These are phyloP conservation scores for Plagodis pulveraria DNA, from an alignment of 2,888 invertebrate genomes.

Conservation along the genomic window DNA sequence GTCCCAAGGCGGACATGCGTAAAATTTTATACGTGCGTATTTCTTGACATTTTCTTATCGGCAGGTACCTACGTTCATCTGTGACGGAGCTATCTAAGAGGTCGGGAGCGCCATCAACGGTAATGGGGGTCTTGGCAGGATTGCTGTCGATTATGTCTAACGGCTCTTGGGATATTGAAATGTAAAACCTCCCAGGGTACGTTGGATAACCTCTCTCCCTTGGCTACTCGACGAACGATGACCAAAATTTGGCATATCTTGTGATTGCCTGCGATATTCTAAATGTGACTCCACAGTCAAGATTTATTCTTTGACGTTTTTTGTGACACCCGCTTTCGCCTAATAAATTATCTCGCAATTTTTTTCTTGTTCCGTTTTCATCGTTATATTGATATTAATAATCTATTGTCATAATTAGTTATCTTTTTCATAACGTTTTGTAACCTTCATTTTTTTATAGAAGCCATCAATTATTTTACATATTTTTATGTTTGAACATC, in stretches of 20 bases:
- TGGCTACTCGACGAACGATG: constrained; percentile 29
- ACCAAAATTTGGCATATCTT: constrained; percentile 32
- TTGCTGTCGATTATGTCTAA: constrained; percentile 74
- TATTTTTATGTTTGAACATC: no score
- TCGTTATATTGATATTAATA: constrained; percentile 7
- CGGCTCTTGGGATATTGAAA: constrained; percentile 69
- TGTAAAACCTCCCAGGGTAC: constrained; percentile 40
- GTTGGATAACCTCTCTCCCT: constrained; percentile 17
- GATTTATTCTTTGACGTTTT: constrained; percentile 22
- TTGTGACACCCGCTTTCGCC: constrained; percentile 9
- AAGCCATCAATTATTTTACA: no score
- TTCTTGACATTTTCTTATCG: constrained; percentile 61
- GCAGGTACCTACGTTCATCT: constrained; percentile 58
- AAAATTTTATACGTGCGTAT: constrained; percentile 37
- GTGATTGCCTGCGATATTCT: constrained; percentile 36
- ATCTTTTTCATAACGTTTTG: no score
- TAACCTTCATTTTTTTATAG: no score
- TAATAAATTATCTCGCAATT: constrained; percentile 17
- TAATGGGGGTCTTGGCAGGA: constrained; percentile 73
- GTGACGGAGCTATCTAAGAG: constrained; percentile 51
- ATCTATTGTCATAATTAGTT: no score
- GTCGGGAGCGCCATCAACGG: constrained; percentile 64
- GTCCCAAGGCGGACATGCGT: constrained; percentile 22
- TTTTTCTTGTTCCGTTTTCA: constrained; percentile 18
- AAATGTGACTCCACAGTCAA: constrained; percentile 29